phyloP scores from a whole-genome alignment of 2,797 vertebrate species.

The Eospalax fontanierii region DNA sequence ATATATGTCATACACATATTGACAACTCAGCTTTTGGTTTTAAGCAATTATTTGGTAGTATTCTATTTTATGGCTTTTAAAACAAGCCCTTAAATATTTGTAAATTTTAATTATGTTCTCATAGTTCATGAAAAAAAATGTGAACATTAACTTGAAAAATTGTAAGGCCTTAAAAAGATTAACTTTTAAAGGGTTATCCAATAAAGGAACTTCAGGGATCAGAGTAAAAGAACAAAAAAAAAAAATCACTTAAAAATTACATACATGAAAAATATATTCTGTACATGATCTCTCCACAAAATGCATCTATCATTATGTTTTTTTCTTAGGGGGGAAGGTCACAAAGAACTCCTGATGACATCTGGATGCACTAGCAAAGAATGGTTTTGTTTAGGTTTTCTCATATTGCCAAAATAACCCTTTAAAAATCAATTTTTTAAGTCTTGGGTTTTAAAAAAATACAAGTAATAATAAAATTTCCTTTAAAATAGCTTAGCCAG shows the following conservation, averaged over 20 bases:
- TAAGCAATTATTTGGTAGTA: constrained; percentile 71
- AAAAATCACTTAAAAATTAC: constrained; percentile 36
- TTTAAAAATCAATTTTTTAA: constrained; percentile 67
- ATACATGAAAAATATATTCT: constrained; percentile 15
- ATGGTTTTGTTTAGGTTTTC: background rate
- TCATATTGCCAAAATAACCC: constrained; percentile 54
- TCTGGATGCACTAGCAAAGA: constrained; percentile 42
- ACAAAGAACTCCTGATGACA: constrained; percentile 34
- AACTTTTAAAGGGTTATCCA: constrained; percentile 26
- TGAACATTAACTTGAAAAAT: constrained; percentile 64
- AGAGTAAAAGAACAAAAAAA: constrained; percentile 43
- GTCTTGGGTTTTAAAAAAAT: constrained; percentile 64
- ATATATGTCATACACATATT: constrained; percentile 39
- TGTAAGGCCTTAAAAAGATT: constrained; percentile 61
- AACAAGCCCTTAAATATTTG: constrained; percentile 69
- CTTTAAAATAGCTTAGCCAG: too few relatives aligned
- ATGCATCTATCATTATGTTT: constrained; percentile 43
- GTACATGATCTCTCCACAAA: constrained; percentile 55
- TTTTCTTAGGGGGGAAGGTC: background rate
- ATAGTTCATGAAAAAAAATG: constrained; percentile 41
- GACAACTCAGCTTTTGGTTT: constrained; percentile 66
- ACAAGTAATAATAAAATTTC: too few relatives aligned
- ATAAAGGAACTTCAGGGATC: constrained; percentile 61
- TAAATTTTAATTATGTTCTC: constrained; percentile 65
- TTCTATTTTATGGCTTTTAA: constrained; percentile 76